Evolutionary conservation across 2,797 vertebrate species (phyloP).

Genomic region (Sandelia bainsii): DNA sequence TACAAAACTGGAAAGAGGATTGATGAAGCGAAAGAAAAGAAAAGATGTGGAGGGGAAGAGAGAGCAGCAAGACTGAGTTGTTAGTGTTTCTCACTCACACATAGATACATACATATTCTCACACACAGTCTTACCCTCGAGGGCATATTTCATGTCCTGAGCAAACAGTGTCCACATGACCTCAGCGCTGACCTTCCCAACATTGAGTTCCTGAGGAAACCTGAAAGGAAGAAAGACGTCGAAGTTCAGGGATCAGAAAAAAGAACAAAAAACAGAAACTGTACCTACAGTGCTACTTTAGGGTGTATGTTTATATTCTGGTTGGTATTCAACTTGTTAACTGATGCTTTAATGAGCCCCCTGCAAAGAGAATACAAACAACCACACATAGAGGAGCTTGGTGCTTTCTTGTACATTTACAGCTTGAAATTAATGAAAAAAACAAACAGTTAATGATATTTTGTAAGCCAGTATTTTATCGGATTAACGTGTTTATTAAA

Average conservation of each 20-base stretch:
- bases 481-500: too few relatives aligned
- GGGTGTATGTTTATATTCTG: too few relatives aligned
- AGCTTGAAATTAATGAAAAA: background rate
- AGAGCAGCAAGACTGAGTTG: background rate
- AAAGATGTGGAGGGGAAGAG: slow-evolving; percentile 7
- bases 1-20: slow-evolving; percentile 71
- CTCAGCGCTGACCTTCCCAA: slow-evolving; percentile 96
- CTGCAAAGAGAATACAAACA: too few relatives aligned
- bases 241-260: background rate
- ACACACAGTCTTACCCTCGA: slow-evolving; percentile 89
- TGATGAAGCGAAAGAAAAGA: slow-evolving; percentile 9
- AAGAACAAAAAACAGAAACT: background rate
- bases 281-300: background rate
- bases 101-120: background rate
- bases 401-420: background rate
- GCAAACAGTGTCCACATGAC: slow-evolving; percentile 97
- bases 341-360: too few relatives aligned
- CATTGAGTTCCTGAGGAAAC: slow-evolving; percentile 90
- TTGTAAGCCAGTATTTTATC: too few relatives aligned
- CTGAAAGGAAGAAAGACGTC: slow-evolving; percentile 52
- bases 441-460: too few relatives aligned
- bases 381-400: background rate
- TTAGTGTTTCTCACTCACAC: background rate
- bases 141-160: slow-evolving; percentile 97
- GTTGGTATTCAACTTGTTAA: too few relatives aligned